Evolutionary conservation across 2,888 invertebrate genomes (phyloP).

Genomic region (Eupithecia insigniata): DNA sequence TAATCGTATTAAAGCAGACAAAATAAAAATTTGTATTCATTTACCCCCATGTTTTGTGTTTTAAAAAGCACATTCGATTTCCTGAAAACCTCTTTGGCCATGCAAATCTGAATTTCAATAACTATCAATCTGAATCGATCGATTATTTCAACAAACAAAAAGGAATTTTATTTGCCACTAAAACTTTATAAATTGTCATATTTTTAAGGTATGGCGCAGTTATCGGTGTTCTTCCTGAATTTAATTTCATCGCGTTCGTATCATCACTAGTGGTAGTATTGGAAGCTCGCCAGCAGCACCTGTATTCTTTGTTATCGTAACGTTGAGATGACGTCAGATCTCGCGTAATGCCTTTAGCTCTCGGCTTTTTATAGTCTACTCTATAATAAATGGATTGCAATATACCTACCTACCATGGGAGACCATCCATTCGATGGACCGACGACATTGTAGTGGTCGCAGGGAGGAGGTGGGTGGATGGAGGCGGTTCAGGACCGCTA

Average conservation of each 20-base stretch:
- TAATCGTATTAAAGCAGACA: no score
- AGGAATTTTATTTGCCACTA: background rate
- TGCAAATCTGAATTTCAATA: background rate
- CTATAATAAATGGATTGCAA: background rate
- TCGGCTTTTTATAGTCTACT: background rate
- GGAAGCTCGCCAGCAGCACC: constrained; percentile 23
- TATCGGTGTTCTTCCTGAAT: constrained; percentile 27
- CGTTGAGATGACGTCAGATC: background rate
- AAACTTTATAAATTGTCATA: constrained; percentile 25
- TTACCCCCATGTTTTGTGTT: background rate
- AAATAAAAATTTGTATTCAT: background rate
- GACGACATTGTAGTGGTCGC: no score
- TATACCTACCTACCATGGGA: no score
- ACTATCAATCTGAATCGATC: background rate
- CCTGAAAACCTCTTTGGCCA: background rate
- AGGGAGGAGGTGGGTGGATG: no score
- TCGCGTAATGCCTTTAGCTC: background rate
- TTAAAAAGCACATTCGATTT: background rate
- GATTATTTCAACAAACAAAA: constrained; percentile 4
- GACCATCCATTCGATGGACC: no score
- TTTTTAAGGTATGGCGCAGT: constrained; percentile 24
- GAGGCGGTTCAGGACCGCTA: no score
- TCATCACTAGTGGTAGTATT: constrained; percentile 32
- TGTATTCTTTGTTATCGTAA: background rate
- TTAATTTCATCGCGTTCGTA: constrained; percentile 29